These are phyloP conservation scores for Tringa solitaria DNA, from an alignment of 2,113 vertebrate genomes.

Conservation along the genomic window DNA sequence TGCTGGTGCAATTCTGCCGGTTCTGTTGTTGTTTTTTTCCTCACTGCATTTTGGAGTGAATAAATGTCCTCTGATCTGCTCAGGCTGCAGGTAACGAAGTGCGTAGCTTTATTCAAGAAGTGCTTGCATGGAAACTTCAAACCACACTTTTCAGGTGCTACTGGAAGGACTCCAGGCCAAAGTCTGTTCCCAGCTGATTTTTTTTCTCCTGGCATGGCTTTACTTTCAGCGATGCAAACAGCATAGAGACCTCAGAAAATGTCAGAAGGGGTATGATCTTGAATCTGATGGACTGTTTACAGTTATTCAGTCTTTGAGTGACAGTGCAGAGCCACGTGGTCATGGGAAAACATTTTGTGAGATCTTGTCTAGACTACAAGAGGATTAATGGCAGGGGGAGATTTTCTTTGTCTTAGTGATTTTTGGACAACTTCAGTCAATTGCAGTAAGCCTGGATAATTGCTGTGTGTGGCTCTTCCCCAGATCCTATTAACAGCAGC, in stretches of 20 bases:
- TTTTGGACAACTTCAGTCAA: not conserved
- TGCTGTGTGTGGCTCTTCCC: not conserved
- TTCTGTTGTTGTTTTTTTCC: not conserved
- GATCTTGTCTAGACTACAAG: not conserved
- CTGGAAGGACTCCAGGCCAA: not conserved
- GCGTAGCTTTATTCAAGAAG: not conserved
- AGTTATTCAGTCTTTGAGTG: not conserved
- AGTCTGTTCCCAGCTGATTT: not conserved
- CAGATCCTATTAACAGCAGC: not conserved
- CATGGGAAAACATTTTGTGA: not conserved
- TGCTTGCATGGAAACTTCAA: not conserved
- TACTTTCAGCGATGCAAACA: not conserved
- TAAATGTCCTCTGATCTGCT: not conserved
- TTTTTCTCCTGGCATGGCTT: not conserved
- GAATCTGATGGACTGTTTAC: not conserved
- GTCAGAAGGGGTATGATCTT: not conserved
- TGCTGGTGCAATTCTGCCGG: not conserved
- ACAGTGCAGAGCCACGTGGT: not conserved
- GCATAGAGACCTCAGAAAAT: not conserved
- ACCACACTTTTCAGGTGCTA: not conserved
- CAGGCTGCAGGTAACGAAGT: not conserved
- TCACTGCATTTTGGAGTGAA: not conserved
- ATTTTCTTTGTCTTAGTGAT: slow-evolving; percentile 21
- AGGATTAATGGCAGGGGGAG: not conserved
- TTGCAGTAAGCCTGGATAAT: not conserved